Evolutionary conservation across 1,140 invertebrate species (phyloP), one percentile per base, ranked within the genome.

Genomic region (Diorhabda elongata): DNA sequence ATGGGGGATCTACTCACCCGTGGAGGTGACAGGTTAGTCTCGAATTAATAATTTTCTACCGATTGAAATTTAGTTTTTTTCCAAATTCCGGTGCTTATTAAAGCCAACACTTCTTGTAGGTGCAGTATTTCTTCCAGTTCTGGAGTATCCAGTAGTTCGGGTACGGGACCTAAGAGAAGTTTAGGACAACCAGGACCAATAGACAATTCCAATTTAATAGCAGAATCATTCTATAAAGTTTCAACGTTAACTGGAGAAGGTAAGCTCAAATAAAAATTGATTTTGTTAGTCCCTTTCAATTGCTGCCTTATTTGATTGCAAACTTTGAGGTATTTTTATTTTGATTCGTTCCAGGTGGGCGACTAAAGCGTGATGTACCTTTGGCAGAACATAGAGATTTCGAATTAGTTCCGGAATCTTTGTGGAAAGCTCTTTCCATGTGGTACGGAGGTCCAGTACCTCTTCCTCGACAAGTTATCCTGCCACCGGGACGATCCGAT

Each of bases 371-470:
- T 65, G 90, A 92, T 80, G 84, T 86, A 11, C 84, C 87, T 3
- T 81, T 95, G 59, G 85, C 87, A 6, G 87, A 90, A 79, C 88
- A 87, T 65, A 84, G 89, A 73, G 92, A 95, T 83, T 95, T 92
- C 84, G 90, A 93, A 81, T 81, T 95, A 56, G 85, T 96, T 44
- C 92, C 93, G 26, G 92, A 94, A 78, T 86, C 90, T 42, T 82
- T 95, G 67, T 96, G 93, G 93, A 90, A 91, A 75, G 92, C 92
- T 9, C 81, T 95, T 58, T 88, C 88, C 66, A 86, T 89, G 60
- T 95, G 93, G 94, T 95, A 95, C 83, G 91, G 92, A 44, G 91
- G 90, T 57, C 85, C 88, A n/a, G 86, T 92, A 67, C 87, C 92
- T 4, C 81, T 96, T 68, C 93, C 93, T 3, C 82, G 94, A 78